Conservation (phyloP, 2,113 vertebrate genomes). For the Agelaius phoeniceus region DNA sequence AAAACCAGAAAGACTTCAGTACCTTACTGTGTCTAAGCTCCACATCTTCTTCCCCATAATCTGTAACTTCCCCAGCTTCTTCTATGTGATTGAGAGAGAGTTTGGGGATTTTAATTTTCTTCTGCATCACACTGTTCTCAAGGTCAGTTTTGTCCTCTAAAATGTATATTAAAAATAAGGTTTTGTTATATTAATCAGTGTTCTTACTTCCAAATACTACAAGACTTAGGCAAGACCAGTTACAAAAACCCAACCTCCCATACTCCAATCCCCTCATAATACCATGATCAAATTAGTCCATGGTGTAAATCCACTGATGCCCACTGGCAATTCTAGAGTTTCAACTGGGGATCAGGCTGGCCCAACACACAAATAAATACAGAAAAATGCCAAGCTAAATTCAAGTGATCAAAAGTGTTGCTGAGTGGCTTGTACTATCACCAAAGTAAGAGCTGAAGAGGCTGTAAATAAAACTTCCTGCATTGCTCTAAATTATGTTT, state of each 20-base stretch:
- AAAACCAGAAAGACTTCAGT: constrained; percentile 66
- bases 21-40: constrained; percentile 98
- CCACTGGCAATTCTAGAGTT: not conserved
- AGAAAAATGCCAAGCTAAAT: not conserved
- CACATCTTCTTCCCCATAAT: constrained; percentile 92
- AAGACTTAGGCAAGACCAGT: constrained; percentile 58
- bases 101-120: constrained; percentile 99
- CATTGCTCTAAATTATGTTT: not conserved
- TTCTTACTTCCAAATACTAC: constrained; percentile 52
- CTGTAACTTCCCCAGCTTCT: constrained; percentile 89
- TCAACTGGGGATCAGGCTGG: not conserved
- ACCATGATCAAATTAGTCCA: not conserved
- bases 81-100: constrained; percentile 90
- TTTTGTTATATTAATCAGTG: constrained; percentile 61
- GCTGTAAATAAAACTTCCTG: not conserved
- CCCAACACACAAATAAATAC: not conserved
- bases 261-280: not conserved
- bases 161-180: constrained; percentile 74
- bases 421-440: not conserved
- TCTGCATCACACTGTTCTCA: constrained; percentile 98
- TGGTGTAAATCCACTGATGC: not conserved
- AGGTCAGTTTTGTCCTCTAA: constrained; percentile 91
- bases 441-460: not conserved
- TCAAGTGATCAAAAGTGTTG: not conserved
- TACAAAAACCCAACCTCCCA: constrained; percentile 3